phyloP scores from a whole-genome alignment of 2,113 vertebrate species.

The Beaufortia kweichowensis region DNA sequence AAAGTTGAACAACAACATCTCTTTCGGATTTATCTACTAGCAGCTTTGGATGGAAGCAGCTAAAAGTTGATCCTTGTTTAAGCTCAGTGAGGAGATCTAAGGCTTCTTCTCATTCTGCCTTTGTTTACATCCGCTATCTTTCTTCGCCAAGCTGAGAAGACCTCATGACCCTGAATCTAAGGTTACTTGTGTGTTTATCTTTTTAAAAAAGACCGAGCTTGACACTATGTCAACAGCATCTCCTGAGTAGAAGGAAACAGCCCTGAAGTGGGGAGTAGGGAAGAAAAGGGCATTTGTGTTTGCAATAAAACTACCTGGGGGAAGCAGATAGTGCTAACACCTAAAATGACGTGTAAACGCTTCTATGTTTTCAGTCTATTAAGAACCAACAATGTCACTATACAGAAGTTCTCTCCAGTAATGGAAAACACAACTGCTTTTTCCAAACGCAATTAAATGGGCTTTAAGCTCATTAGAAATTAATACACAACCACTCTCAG shows the following conservation, averaged over 20 bases:
- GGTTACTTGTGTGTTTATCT: slow-evolving; percentile 73
- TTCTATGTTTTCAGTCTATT: background rate
- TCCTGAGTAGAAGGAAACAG: slow-evolving; percentile 47
- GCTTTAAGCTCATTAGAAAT: slow-evolving; percentile 55
- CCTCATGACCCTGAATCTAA: slow-evolving; percentile 68
- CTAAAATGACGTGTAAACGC: background rate
- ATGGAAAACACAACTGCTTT: background rate
- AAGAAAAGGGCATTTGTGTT: slow-evolving; percentile 24
- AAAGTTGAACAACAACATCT: slow-evolving; percentile 19
- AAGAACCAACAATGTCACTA: background rate
- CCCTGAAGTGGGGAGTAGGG: slow-evolving; percentile 13
- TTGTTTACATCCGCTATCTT: slow-evolving; percentile 73
- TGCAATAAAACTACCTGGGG: background rate
- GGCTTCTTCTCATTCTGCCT: slow-evolving; percentile 62
- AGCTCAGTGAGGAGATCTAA: slow-evolving; percentile 63
- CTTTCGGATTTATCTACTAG: slow-evolving; percentile 6
- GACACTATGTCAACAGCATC: slow-evolving; percentile 64
- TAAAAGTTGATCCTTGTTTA: slow-evolving; percentile 1
- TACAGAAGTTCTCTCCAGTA: background rate
- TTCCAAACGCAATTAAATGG: slow-evolving; percentile 5
- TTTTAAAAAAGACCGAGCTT: slow-evolving; percentile 63
- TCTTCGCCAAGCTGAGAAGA: slow-evolving; percentile 67
- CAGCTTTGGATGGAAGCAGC: slow-evolving; percentile 15
- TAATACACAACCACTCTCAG: slow-evolving; percentile 61
- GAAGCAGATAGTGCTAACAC: background rate